Base-by-base conservation (phyloP, 2,888 invertebrate genomes). In the Endotricha flammealis region DNA sequence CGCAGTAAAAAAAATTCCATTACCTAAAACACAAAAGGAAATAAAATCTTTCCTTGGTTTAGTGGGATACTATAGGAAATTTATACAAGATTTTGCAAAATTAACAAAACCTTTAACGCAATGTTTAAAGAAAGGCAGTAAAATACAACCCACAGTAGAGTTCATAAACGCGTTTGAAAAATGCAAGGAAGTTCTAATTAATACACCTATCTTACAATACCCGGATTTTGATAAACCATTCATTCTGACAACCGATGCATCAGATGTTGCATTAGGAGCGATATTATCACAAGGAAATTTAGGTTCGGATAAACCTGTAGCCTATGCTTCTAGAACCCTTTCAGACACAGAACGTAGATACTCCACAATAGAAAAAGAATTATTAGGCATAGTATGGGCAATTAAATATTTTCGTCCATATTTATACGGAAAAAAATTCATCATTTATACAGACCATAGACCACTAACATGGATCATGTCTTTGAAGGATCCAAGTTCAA, bases 361-460 rank as follows among this genome's bases (percentile, higher is more conserved):
- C 6, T 44, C 48, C 0, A 54, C 52, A 0, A 53, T 66, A 9
- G 68, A 73, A 41, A 69, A 67, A 30, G 68, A 74, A 47, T 38
- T 71, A 2, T 37, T 64, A 20, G 57, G 57, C 0, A 63, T 71
- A 7, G 53, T 70, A 1, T 70, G 61, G 64, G 60, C 64, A 0
- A 41, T 56, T 3, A 66, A 70, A 41, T 57, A 57, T 20, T 63
- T 73, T 7, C 38, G 67, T 29, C 67, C 66, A 3, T 70, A 68
- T 13, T 12, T 75, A 4, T 71, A 66, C 13, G 68, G 67, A 2
- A 48, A 45, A 13, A 50, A 56, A 35, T 75, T 79, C 20, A 55
- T 39, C 0, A 68, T 78, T 0, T 53, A 64, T 2, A 76, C 70
- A 0, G 76, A 79, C 33, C 75, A 77, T n/a, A n/a, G n/a, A n/a